Base-by-base conservation (phyloP, 2,888 invertebrate species). In the Pseudococcus jackbeardsleyi region DNA sequence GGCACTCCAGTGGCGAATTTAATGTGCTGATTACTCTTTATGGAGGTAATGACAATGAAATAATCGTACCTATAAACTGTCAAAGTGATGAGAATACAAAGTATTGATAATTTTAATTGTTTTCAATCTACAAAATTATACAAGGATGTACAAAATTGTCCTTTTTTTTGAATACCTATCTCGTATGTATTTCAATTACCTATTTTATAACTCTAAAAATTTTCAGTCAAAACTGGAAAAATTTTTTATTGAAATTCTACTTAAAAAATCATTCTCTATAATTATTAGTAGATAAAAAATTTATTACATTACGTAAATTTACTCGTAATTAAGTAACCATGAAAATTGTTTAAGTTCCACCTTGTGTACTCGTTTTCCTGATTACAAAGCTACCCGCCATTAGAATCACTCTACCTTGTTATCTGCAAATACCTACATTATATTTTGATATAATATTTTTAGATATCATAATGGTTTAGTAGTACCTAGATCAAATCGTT, bases 1-100 rank as follows among this genome's bases (percentile, higher is more conserved):
- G 0, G 5, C 82, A 46, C 22, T 48, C 46, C 19, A 46, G 64
- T 22, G 6, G 22, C 22, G 19, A 19, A 64, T 64, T 72, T 72
- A 72, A 72, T 33, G 72, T 15, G 33, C 26, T 33, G 72, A 72
- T 33, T 12, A 33, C n/a, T 72, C 6, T 2, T 79, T 46, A 46
- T 79, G 79, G 17, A 72, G 72, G 79, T 46, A 79, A 19, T 79
- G 79, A 46, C 79, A 79, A 79, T 79, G 79, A 79, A 79, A 79
- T 46, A 3, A 79, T 77, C 46, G 5, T 11, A 46, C 3, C n/a
- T n/a, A n/a, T n/a, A n/a, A 77, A 17, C 0, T 42, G 15, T 39
- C n/a, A 11, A 17, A 46, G 79, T 46, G 39, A 46, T 46, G 79
- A 79, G 79, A 79, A 79, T 79, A 46, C 17, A 15, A 46, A 79